These are phyloP conservation scores for Euspilapteryx auroguttella DNA, from an alignment of 2,888 invertebrate species.

Conservation along the genomic window DNA sequence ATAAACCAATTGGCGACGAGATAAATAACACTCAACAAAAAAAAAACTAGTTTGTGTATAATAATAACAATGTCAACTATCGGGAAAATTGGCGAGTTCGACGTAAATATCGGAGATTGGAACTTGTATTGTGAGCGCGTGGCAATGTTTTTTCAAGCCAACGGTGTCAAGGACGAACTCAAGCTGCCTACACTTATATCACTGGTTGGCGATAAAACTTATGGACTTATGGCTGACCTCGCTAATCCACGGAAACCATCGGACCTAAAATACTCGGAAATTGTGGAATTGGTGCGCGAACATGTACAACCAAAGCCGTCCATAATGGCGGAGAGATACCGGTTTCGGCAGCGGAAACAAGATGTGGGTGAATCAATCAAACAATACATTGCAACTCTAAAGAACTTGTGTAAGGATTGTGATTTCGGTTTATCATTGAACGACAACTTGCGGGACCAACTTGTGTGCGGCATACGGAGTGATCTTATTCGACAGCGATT, in stretches of 20 bases:
- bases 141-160: conserved; percentile 6
- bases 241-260: background rate
- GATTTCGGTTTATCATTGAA: background rate
- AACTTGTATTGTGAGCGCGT: conserved; percentile 5
- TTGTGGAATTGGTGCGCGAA: background rate
- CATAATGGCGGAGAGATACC: conserved; percentile 1
- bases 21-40: no score
- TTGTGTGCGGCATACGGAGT: conserved; percentile 1
- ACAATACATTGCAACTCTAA: conserved; percentile 1
- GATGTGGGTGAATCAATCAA: background rate
- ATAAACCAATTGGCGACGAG: no score
- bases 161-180: background rate
- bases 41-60: no score
- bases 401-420: conserved; percentile 1
- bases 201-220: no score
- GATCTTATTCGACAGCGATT: conserved; percentile 1
- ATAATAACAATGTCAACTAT: no score
- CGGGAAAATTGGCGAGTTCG: conserved; percentile 7
- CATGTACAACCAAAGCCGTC: conserved; percentile 2
- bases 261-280: background rate
- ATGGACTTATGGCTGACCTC: conserved; percentile 1
- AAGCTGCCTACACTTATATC: no score
- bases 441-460: conserved; percentile 1
- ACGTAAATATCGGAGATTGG: conserved; percentile 6
- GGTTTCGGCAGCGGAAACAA: conserved; percentile 1